Conservation (phyloP, 2,888 invertebrate genomes). For the Drosophila mercatorum region DNA sequence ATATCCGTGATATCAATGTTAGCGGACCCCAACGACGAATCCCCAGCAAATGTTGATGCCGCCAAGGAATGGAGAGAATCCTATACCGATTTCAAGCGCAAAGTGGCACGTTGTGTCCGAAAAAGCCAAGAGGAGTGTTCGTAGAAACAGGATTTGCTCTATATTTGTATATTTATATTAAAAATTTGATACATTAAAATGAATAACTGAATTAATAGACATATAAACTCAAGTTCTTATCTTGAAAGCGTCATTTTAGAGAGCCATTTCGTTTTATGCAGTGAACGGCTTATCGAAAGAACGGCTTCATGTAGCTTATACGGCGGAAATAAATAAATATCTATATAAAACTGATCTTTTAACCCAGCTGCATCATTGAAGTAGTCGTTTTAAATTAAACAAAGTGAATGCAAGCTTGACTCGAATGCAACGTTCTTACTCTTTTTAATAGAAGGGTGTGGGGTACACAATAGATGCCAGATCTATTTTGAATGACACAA, state of each 20-base stretch:
- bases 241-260: not conserved
- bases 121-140: slow-evolving; percentile 99
- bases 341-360: not conserved
- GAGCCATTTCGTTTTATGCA: not conserved
- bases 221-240: slow-evolving; percentile 39
- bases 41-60: slow-evolving; percentile 99
- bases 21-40: slow-evolving; percentile 99
- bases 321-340: not conserved
- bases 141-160: slow-evolving; percentile 86
- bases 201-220: slow-evolving; percentile 72
- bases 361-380: not conserved
- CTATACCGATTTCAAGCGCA: slow-evolving; percentile 98
- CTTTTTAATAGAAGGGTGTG: too few species aligned
- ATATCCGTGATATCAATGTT: slow-evolving; percentile 99
- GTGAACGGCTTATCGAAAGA: not conserved
- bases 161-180: slow-evolving; percentile 83
- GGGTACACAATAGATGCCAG: too few species aligned
- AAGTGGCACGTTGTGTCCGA: slow-evolving; percentile 98
- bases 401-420: too few species aligned
- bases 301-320: too few species aligned
- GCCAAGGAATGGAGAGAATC: slow-evolving; percentile 99
- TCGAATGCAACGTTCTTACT: too few species aligned
- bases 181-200: slow-evolving; percentile 80
- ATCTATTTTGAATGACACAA: too few species aligned
- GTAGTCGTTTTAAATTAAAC: too few species aligned